phyloP scores from a whole-genome alignment of 2,113 vertebrate genomes.

The Dicaeum eximium region DNA sequence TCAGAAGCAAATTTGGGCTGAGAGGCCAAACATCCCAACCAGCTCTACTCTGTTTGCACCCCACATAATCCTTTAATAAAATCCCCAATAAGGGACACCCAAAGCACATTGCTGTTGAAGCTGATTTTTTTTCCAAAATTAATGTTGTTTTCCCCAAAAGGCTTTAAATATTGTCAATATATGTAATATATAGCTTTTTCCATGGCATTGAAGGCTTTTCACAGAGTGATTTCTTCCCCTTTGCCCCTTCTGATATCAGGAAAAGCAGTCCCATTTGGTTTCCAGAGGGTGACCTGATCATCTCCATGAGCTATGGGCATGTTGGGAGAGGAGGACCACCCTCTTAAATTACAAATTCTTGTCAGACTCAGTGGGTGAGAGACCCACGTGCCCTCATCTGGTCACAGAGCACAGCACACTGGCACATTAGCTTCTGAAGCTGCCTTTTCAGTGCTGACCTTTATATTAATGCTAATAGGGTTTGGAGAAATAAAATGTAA shows the following conservation, averaged over 20 bases:
- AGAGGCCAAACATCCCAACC: background rate
- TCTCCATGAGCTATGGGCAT: background rate
- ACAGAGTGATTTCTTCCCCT: background rate
- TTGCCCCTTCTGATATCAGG: background rate
- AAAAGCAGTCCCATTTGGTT: background rate
- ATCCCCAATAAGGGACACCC: background rate
- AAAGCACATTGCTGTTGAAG: fast-evolving
- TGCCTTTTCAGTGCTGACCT: conserved; percentile 64
- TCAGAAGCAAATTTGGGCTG: background rate
- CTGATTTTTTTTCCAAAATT: background rate
- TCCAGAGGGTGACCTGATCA: background rate
- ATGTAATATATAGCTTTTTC: background rate
- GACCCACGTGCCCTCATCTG: conserved; percentile 44
- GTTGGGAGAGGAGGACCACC: background rate
- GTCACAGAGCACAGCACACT: conserved; percentile 48
- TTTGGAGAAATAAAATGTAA: conserved; percentile 74
- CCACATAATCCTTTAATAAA: background rate
- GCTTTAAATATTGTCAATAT: background rate
- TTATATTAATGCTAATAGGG: conserved; percentile 70
- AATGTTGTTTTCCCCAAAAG: background rate
- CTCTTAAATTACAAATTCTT: conserved; percentile 59
- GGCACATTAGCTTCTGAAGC: conserved; percentile 60
- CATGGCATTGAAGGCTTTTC: background rate
- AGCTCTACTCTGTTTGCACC: background rate
- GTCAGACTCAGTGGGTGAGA: conserved; percentile 45